Conservation (phyloP, 2,888 invertebrate species). For the Drosophila antonietae region DNA sequence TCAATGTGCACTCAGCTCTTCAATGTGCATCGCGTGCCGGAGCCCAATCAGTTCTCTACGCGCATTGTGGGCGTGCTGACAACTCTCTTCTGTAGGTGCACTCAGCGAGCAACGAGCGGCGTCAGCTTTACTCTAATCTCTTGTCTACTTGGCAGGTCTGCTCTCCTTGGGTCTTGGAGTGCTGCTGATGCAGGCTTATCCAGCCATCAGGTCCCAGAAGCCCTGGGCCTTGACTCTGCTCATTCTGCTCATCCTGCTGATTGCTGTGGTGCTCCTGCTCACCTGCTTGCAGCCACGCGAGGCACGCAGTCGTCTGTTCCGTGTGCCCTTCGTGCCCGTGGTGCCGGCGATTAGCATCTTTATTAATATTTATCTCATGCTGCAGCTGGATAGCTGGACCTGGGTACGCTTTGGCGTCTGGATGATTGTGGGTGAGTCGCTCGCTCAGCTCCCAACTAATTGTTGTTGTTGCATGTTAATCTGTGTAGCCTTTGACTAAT, state of each 20-base stretch:
- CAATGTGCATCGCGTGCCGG: constrained; percentile 70
- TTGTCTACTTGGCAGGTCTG: constrained; percentile 61
- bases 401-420: constrained; percentile 94
- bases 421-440: constrained; percentile 90
- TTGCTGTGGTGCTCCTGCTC: constrained; percentile 67
- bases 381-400: constrained; percentile 90
- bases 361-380: constrained; percentile 93
- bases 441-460: neutral
- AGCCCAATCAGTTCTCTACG: constrained; percentile 76
- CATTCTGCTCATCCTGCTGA: constrained; percentile 61
- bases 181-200: constrained; percentile 75
- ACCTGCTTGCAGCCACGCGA: constrained; percentile 83
- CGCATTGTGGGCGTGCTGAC: constrained; percentile 80
- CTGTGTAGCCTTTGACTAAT: constrained; percentile 50
- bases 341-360: constrained; percentile 93
- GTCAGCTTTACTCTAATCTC: neutral
- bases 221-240: constrained; percentile 77
- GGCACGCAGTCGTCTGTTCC: constrained; percentile 73
- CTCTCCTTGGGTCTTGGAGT: constrained; percentile 78
- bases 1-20: constrained; percentile 74
- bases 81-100: constrained; percentile 77
- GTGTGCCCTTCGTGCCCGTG: constrained; percentile 94
- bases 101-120: too few relatives aligned
- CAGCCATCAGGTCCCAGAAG: constrained; percentile 67
- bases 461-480: constrained; percentile 42